Conservation (phyloP, 1,140 invertebrate species). For the Drosophila pallidifrons region DNA sequence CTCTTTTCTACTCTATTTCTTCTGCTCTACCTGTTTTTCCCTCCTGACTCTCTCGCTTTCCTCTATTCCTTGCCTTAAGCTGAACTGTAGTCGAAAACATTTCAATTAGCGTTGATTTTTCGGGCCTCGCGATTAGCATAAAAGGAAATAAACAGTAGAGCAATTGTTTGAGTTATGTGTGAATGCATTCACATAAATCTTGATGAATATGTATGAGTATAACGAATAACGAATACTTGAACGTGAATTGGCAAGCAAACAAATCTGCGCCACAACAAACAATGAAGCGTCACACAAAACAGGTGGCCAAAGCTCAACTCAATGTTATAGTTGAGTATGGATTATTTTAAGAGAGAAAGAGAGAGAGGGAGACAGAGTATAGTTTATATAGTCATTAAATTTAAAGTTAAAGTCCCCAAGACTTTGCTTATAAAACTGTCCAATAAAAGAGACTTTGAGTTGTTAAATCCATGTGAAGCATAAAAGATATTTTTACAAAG, state of each 20-base stretch:
- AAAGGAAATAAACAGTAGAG: slow-evolving; percentile 44
- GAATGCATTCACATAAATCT: slow-evolving; percentile 17
- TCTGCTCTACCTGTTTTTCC: slow-evolving; percentile 6
- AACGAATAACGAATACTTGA: slow-evolving; percentile 18
- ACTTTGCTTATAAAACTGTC: too few relatives aligned
- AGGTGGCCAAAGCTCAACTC: neutral
- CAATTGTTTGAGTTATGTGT: slow-evolving; percentile 44
- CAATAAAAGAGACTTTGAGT: too few relatives aligned
- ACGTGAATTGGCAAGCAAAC: slow-evolving; percentile 19
- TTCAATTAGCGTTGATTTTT: slow-evolving; percentile 64
- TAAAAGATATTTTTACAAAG: too few relatives aligned
- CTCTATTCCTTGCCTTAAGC: neutral
- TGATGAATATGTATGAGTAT: slow-evolving; percentile 12
- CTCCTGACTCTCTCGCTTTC: slow-evolving; percentile 10
- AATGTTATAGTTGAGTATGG: neutral
- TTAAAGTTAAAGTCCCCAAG: too few relatives aligned
- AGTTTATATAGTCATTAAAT: too few relatives aligned
- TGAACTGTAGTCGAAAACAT: slow-evolving; percentile 48
- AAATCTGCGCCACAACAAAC: neutral
- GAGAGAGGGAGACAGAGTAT: too few relatives aligned
- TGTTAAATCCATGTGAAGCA: too few relatives aligned
- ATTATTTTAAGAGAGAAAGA: too few relatives aligned
- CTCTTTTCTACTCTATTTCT: neutral
- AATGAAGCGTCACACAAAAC: slow-evolving; percentile 6
- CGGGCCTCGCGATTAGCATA: slow-evolving; percentile 54